phyloP scores from a whole-genome alignment of 2,113 vertebrate genomes.

The Macquaria australasica region DNA sequence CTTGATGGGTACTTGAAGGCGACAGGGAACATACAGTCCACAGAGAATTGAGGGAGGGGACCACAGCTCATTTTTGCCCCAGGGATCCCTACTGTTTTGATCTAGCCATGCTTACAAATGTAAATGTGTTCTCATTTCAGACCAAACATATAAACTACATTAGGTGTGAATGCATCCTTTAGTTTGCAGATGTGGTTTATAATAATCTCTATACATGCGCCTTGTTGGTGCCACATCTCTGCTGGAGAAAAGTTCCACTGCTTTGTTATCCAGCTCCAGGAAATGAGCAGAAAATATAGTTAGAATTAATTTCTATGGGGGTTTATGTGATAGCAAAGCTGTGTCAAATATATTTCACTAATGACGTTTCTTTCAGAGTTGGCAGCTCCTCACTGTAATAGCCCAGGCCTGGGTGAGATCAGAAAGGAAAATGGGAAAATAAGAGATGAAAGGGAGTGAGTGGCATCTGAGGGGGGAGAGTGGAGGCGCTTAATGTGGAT shows the following conservation, averaged over 20 bases:
- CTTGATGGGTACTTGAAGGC: constrained; percentile 8
- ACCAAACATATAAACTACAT: not conserved
- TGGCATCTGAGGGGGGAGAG: constrained; percentile 33
- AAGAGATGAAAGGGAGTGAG: constrained; percentile 55
- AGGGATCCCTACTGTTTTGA: not conserved
- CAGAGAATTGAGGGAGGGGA: not conserved
- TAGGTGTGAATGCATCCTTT: not conserved
- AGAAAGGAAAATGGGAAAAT: constrained; percentile 32
- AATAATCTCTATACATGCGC: constrained; percentile 1
- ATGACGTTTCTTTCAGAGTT: constrained; percentile 48
- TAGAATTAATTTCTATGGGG: constrained; percentile 44
- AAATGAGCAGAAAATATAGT: constrained; percentile 53
- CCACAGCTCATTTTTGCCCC: not conserved
- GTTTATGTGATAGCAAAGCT: constrained; percentile 35
- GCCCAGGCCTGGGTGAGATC: constrained; percentile 43
- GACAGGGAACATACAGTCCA: not conserved
- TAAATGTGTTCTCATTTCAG: constrained; percentile 18
- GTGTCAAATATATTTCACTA: constrained; percentile 56
- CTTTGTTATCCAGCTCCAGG: constrained; percentile 33
- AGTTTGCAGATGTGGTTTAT: not conserved
- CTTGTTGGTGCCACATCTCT: not conserved
- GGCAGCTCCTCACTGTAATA: constrained; percentile 36
- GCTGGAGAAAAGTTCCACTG: constrained; percentile 18
- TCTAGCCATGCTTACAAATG: constrained; percentile 11
- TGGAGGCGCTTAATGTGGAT: constrained; percentile 36